phyloP scores from a whole-genome alignment of 1,140 invertebrate species.

The Leptinotarsa lineolata region DNA sequence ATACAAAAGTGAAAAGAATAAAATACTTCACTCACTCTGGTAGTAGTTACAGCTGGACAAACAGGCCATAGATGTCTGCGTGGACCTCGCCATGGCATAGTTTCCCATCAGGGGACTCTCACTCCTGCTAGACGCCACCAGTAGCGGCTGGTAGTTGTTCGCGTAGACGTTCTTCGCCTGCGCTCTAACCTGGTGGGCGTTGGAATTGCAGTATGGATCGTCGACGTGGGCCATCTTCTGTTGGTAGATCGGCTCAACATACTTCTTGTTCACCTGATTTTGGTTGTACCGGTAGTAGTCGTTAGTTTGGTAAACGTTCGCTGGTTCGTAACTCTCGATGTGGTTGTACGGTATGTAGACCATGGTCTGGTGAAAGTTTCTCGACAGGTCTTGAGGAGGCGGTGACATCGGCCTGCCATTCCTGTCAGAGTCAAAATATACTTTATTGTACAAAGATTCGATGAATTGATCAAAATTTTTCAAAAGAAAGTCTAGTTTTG shows the following conservation, averaged over 20 bases:
- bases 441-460: slow-evolving; percentile 29
- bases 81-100: slow-evolving; percentile 55
- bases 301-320: slow-evolving; percentile 52
- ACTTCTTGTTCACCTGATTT: slow-evolving; percentile 53
- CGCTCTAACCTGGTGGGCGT: slow-evolving; percentile 41
- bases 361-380: slow-evolving; percentile 71
- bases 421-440: slow-evolving; percentile 36
- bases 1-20: too few relatives aligned
- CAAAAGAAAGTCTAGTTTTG: too few relatives aligned
- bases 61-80: slow-evolving; percentile 51
- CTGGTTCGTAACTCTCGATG: slow-evolving; percentile 48
- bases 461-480: too few relatives aligned
- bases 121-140: slow-evolving; percentile 47
- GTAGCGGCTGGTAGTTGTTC: slow-evolving; percentile 50
- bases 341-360: slow-evolving; percentile 76
- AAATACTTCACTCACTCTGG: slow-evolving; percentile 18
- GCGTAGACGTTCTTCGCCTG: slow-evolving; percentile 48
- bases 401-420: slow-evolving; percentile 66
- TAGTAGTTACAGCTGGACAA: slow-evolving; percentile 50
- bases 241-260: slow-evolving; percentile 49
- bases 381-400: slow-evolving; percentile 61
- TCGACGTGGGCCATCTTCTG: slow-evolving; percentile 54
- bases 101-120: slow-evolving; percentile 52
- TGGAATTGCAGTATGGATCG: slow-evolving; percentile 42
- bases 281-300: slow-evolving; percentile 50